Evolutionary conservation across 2,797 vertebrate species (phyloP).

Genomic region (Psittacula derbiana): DNA sequence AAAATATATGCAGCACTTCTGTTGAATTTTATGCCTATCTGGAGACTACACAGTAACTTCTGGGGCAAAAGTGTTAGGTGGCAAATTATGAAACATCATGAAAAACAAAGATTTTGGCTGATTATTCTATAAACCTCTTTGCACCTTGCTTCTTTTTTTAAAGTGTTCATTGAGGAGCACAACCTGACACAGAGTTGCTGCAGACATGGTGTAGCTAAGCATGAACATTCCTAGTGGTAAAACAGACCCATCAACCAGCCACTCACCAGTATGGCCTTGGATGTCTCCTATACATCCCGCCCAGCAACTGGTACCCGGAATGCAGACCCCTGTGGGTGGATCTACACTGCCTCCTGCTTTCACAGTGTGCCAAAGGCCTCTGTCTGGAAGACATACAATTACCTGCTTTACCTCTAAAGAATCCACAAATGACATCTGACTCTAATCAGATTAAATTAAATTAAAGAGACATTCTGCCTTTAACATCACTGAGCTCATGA

Average conservation of each 20-base stretch:
- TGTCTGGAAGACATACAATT: background rate
- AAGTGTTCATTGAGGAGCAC: background rate
- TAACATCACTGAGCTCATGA: background rate
- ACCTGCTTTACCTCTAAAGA: background rate
- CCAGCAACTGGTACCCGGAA: background rate
- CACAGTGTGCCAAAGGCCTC: rapidly evolving
- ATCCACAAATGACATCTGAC: background rate
- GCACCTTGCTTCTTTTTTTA: background rate
- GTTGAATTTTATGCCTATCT: background rate
- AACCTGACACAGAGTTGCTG: background rate
- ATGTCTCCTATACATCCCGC: background rate
- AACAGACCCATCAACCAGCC: background rate
- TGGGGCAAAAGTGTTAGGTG: background rate
- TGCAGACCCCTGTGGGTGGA: background rate
- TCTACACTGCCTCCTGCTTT: background rate
- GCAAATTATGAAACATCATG: background rate
- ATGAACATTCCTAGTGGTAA: background rate
- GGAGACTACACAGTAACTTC: background rate
- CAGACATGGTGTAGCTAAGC: background rate
- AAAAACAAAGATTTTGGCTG: background rate
- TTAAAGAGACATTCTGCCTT: background rate
- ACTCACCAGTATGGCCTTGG: background rate
- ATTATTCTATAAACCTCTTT: background rate
- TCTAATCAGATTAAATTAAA: background rate
- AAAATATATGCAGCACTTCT: background rate